Base-by-base conservation (phyloP, 1,140 invertebrate genomes). In the Akabosia matsudoensis region DNA sequence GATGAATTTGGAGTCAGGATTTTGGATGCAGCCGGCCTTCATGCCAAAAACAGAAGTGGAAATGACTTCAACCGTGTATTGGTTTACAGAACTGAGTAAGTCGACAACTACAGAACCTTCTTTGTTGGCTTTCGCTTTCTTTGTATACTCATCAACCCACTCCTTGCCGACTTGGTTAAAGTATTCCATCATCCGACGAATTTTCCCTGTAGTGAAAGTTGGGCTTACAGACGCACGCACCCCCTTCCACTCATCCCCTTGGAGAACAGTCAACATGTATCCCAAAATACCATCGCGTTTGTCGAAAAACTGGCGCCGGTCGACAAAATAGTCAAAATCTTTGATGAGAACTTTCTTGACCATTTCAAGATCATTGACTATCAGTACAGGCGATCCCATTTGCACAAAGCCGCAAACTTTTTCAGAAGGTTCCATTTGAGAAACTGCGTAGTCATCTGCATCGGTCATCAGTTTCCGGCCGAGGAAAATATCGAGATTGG, bases 101-200 rank as follows among this genome's bases (percentile, higher is more conserved):
- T n/a, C 33, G n/a, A 45, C 28, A 4, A 7, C 22, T 4, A 26
- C 34, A 13, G 37, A 72, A 13, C 33, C 37, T 14, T 2, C 16
- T 34, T 22, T 22, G 45, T 45, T 18, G 7, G 33, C 70, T 26
- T 72, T 67, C n/a, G 61, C 70, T 24, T 37, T 51, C 1, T 2
- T 2, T 13, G 34, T 37, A 16, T 30, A 45, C 31, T 18, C 30
- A 26, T 22, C 70, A 18, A 45, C 70, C 70, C 70, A 45, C 16
- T 34, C 70, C 34, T 72, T 51, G 2, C 37, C 70, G 45, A 72
- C 70, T 37, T 33, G 45, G 24, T 72, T 34, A 22, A 72, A 72
- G 10, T 10, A 26, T 37, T 72, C 31, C 70, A 67, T 67, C 77
- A 80, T 76, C 18, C 74, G 14, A n/a, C 74, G 70, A 13, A 80